These are phyloP conservation scores for Schizaphis graminum DNA, from an alignment of 2,888 invertebrate species.

Conservation along the genomic window DNA sequence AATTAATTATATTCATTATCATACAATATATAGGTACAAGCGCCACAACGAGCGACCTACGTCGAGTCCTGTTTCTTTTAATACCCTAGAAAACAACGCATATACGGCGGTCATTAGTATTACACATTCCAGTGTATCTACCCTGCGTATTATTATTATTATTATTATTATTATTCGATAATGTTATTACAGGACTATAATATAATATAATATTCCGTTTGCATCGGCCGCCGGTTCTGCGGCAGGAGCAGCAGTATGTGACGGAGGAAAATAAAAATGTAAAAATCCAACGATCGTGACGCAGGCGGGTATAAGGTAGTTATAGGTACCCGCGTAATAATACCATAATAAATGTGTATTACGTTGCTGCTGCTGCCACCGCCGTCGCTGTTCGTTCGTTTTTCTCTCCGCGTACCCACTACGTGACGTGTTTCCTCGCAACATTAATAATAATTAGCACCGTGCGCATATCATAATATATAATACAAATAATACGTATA, in stretches of 20 bases:
- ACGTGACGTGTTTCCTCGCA: conserved; percentile 16
- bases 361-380: neutral
- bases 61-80: no score
- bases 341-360: neutral
- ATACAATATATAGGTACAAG: no score
- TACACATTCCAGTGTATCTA: no score
- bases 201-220: no score
- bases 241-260: neutral
- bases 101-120: no score
- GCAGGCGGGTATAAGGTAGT: neutral
- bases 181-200: no score
- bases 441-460: conserved; percentile 17
- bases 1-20: no score
- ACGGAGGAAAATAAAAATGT: neutral
- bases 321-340: neutral
- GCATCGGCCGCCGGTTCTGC: no score
- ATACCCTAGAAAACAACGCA: no score
- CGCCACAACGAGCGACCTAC: no score
- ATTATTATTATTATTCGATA: no score
- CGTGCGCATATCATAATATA: neutral
- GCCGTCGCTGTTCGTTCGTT: neutral
- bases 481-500: neutral
- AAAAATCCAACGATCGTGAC: neutral
- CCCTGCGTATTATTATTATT: no score
- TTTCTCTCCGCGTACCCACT: neutral